Conservation (phyloP, 1,140 invertebrate species). For the Zeugodacus cucurbitae region DNA sequence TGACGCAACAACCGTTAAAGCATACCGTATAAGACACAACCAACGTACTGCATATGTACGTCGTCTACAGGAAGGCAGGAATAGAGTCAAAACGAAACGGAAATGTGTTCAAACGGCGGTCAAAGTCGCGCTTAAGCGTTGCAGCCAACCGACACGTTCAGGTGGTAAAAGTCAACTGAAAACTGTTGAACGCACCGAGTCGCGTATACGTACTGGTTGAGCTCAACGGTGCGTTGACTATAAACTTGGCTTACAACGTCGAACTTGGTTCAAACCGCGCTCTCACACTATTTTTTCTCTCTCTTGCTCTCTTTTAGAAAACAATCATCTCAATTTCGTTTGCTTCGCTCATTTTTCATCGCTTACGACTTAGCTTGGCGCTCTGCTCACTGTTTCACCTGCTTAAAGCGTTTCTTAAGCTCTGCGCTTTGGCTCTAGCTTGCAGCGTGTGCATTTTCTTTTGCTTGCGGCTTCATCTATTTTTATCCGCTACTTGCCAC, state of each 20-base stretch:
- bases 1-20: background rate
- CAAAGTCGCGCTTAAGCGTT: background rate
- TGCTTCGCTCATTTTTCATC: background rate
- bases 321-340: background rate
- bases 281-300: background rate
- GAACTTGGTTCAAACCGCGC: background rate
- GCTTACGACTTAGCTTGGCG: too few relatives aligned
- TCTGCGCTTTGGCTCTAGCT: background rate
- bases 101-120: background rate
- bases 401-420: background rate
- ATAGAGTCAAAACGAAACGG: background rate
- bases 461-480: background rate
- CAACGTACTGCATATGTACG: background rate
- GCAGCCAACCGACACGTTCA: conserved; percentile 12
- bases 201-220: background rate
- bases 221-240: background rate
- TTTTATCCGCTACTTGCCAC: background rate
- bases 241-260: background rate
- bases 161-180: conserved; percentile 32
- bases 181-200: background rate
- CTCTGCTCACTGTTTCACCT: background rate
- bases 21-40: background rate
- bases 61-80: background rate
- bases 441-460: background rate
- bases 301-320: background rate